A percentile compares a stretch with the other conserved stretches of the same genome.
Conservation (phyloP, 2,888 invertebrate species). For the Rhodophaea formosa region DNA sequence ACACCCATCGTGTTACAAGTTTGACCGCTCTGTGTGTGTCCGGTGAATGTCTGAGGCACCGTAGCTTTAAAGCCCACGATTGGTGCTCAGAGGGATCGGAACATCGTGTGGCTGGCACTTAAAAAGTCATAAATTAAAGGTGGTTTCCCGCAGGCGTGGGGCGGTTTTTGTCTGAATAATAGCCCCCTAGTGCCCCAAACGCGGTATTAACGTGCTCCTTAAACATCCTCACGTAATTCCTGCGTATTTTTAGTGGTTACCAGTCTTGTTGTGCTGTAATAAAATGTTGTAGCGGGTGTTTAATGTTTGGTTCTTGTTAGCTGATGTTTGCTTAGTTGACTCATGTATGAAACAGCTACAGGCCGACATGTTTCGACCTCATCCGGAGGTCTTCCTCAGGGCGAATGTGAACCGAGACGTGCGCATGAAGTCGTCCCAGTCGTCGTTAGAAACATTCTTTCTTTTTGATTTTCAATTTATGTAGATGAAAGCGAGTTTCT, state of each 20-base stretch:
- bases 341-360: no score
- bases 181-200: constrained; percentile 39
- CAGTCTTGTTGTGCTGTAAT: neutral
- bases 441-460: no score
- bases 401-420: no score
- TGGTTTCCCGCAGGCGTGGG: constrained; percentile 49
- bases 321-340: neutral
- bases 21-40: no score
- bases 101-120: constrained; percentile 62
- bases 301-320: neutral
- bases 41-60: no score
- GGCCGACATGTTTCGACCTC: no score
- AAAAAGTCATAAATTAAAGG: constrained; percentile 67
- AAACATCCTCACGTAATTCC: constrained; percentile 34
- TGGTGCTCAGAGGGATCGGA: constrained; percentile 46
- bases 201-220: constrained; percentile 36
- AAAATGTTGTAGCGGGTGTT: neutral
- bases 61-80: no score
- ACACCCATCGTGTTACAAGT: no score
- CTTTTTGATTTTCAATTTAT: no score
- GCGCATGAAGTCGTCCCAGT: no score
- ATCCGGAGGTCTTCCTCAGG: no score
- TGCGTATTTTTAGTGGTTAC: constrained; percentile 11
- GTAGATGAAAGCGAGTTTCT: no score
- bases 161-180: constrained; percentile 56